Percentiles rank a stretch among this genome's conserved stretches.
Evolutionary conservation across 2,113 vertebrate genomes (phyloP).

Genomic region (Takifugu bimaculatus): DNA sequence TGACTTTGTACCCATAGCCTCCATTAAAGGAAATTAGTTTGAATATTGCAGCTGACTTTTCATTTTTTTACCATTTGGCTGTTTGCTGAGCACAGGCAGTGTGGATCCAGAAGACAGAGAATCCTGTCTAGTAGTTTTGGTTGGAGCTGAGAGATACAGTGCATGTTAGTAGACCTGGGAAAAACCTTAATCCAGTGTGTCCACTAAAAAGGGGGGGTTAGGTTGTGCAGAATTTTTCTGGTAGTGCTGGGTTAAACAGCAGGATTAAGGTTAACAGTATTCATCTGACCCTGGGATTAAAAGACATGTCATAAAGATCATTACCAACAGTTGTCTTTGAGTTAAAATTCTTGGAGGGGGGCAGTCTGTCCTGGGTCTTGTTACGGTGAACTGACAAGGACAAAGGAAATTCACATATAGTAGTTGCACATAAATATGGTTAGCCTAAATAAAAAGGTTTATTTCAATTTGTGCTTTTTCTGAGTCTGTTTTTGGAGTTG

Average conservation of each 20-base stretch:
- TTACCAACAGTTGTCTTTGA: constrained; percentile 68
- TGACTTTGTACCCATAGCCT: no score
- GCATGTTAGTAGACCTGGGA: constrained; percentile 44
- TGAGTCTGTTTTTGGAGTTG: no score
- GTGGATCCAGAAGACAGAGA: constrained; percentile 47
- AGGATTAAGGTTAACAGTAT: constrained; percentile 17
- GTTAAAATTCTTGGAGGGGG: constrained; percentile 23
- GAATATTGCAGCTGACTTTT: neutral
- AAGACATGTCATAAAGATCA: constrained; percentile 45
- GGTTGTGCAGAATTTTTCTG: constrained; percentile 9
- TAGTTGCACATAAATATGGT: constrained; percentile 14
- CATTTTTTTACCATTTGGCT: constrained; percentile 65
- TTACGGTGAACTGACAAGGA: constrained; percentile 62
- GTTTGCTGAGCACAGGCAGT: constrained; percentile 50
- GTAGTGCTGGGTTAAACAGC: constrained; percentile 12
- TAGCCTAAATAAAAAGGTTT: neutral
- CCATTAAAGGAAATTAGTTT: no score
- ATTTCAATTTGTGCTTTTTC: no score
- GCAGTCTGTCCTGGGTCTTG: constrained; percentile 53
- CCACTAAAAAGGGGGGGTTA: constrained; percentile 9
- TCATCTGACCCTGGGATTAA: constrained; percentile 28
- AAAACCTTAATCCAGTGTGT: constrained; percentile 8
- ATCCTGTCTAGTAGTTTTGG: constrained; percentile 59
- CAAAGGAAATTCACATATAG: constrained; percentile 38
- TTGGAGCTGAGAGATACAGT: constrained; percentile 69